These are phyloP conservation scores for Emys orbicularis DNA, from an alignment of 2,797 vertebrate species.

Conservation along the genomic window DNA sequence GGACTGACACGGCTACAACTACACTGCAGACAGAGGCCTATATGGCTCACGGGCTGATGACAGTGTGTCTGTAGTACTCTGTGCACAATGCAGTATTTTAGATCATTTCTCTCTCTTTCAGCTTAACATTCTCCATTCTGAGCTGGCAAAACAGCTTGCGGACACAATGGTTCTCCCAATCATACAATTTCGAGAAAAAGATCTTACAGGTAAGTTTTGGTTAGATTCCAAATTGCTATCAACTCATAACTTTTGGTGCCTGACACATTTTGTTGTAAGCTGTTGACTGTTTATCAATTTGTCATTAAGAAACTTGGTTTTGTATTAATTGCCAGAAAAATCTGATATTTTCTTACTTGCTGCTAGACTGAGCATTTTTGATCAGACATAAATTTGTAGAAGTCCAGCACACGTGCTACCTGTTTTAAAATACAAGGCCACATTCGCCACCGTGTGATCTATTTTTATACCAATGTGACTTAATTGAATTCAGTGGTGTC, in stretches of 20 bases:
- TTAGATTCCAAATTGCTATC: not conserved
- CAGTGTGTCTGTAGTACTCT: too few species aligned
- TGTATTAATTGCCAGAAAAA: not conserved
- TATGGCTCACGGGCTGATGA: not conserved
- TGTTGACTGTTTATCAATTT: not conserved
- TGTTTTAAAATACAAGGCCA: conserved; percentile 19
- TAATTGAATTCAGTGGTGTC: not conserved
- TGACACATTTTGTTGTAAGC: not conserved
- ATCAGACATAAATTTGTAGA: not conserved
- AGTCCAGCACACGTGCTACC: not conserved
- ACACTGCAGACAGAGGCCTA: too few species aligned
- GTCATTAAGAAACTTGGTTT: not conserved
- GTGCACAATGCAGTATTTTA: not conserved
- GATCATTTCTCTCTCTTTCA: conserved; percentile 73
- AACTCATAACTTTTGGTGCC: not conserved
- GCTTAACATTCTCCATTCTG: conserved; percentile 94
- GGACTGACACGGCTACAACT: not conserved
- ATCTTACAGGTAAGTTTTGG: conserved; percentile 92
- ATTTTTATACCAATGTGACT: not conserved
- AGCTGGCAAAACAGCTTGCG: conserved; percentile 94
- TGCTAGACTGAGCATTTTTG: not conserved
- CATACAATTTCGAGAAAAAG: conserved; percentile 97
- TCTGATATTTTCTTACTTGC: not conserved
- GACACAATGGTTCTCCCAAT: conserved; percentile 97
- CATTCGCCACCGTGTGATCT: conserved; percentile 25